These are phyloP conservation scores for Xyliphius kryptos DNA, from an alignment of 2,113 vertebrate genomes.

Conservation along the genomic window DNA sequence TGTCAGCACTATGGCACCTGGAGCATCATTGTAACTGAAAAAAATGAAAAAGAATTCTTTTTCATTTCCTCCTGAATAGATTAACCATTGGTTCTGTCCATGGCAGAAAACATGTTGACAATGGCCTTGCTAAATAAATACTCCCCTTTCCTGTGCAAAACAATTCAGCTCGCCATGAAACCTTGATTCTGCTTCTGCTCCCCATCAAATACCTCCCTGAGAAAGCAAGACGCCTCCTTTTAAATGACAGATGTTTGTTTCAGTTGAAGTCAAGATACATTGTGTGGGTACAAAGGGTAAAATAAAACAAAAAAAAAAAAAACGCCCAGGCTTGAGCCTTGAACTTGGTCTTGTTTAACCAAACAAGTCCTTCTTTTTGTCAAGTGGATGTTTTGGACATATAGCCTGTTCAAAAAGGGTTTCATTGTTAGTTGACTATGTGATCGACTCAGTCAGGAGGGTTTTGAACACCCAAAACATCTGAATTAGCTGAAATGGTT, in stretches of 20 bases:
- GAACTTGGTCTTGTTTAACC: slow-evolving; percentile 50
- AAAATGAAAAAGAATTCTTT: slow-evolving; percentile 66
- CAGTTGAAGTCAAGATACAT: slow-evolving; percentile 65
- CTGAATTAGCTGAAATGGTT: too few species aligned
- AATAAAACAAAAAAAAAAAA: slow-evolving; percentile 25
- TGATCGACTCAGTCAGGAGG: slow-evolving; percentile 20
- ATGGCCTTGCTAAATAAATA: slow-evolving; percentile 75
- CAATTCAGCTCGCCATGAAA: slow-evolving; percentile 67
- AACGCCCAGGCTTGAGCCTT: slow-evolving; percentile 47
- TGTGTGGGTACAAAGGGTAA: slow-evolving; percentile 44
- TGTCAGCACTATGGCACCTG: slow-evolving; percentile 70
- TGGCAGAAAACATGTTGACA: slow-evolving; percentile 70
- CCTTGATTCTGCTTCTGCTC: slow-evolving; percentile 61
- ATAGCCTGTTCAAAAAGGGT: slow-evolving; percentile 17
- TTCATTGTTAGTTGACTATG: slow-evolving; percentile 29
- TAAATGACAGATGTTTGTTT: slow-evolving; percentile 68
- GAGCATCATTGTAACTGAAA: slow-evolving; percentile 76
- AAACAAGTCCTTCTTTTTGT: not conserved
- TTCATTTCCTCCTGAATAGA: slow-evolving; percentile 65
- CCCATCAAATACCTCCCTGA: slow-evolving; percentile 50
- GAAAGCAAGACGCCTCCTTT: slow-evolving; percentile 59
- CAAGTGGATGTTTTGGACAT: slow-evolving; percentile 36
- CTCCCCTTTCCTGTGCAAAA: slow-evolving; percentile 57
- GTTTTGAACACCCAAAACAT: slow-evolving; percentile 27
- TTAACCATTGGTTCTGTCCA: slow-evolving; percentile 61